These are phyloP conservation scores for Anas platyrhynchos DNA, from an alignment of 2,113 vertebrate genomes.

Conservation along the genomic window DNA sequence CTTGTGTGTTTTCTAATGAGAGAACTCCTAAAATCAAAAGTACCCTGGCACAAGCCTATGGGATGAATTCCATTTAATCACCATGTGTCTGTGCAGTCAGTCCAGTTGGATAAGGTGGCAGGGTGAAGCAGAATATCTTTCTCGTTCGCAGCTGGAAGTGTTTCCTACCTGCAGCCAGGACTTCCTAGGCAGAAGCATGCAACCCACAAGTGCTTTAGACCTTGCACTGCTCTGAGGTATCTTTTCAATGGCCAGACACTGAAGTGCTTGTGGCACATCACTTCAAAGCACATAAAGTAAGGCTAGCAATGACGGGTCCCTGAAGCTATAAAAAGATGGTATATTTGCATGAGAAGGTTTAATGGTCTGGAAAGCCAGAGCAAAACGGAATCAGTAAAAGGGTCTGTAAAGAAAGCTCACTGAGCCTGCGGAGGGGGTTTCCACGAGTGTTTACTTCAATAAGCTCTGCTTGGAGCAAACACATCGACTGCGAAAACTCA, in stretches of 20 bases:
- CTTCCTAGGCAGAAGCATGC: neutral
- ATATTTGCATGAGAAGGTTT: slow-evolving; percentile 28
- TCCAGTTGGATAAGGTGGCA: neutral
- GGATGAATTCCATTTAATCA: neutral
- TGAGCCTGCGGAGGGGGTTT: neutral
- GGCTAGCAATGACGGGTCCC: neutral
- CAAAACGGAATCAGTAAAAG: neutral
- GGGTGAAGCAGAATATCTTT: neutral
- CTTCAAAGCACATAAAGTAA: neutral
- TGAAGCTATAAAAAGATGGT: neutral
- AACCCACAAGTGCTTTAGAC: neutral
- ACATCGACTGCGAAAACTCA: neutral
- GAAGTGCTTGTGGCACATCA: neutral
- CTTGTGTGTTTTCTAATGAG: neutral
- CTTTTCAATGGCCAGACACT: neutral
- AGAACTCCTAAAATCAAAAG: neutral
- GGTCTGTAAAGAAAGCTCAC: neutral
- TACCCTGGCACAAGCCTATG: neutral
- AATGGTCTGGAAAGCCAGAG: slow-evolving; percentile 35
- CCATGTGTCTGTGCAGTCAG: neutral
- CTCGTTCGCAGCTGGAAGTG: neutral
- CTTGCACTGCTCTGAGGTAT: neutral
- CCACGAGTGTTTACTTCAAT: neutral
- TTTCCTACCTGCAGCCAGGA: neutral
- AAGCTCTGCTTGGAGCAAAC: neutral